Base-by-base conservation (phyloP, 1,140 invertebrate genomes). In the Lerema accius region DNA sequence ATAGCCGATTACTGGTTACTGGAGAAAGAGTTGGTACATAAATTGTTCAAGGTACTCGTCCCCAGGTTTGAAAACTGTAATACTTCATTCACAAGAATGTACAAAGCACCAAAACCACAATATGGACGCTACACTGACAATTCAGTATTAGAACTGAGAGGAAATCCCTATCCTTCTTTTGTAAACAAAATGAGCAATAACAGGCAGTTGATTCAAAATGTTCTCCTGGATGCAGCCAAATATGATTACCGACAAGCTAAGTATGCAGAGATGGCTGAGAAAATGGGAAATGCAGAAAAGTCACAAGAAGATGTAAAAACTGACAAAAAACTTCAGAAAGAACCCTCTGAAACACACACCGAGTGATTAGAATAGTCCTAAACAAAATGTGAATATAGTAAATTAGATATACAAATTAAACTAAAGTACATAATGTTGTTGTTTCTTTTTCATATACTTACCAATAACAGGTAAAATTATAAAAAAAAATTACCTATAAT, bases 41-140 rank as follows among this genome's bases (percentile, higher is more conserved):
- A 98, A 91, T 86, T 98, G 35, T 99, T 99, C 74, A 98, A 98
- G 93, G 97, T 98, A 11, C 84, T 98, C 11, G 96, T 94, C 14
- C 97, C 97, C 7, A 91, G 96, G 50, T 98, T 94, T 91, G 90
- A 96, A 78, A 93, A 95, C 72, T 95, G 92, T 69, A 92, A 92
- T 28, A 82, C 92, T 4, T 93, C 94, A 0, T 97, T 93, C 77
- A 98, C 97, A 16, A 93, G 93, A 77, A 88, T 97, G 70, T 93
- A 94, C 55, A 94, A 92, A 76, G 94, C 95, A 16, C 96, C 96
- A 1, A 89, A 78, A 49, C 82, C 92, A 37, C 94, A 94, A 80
- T 94, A 94, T 37, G 93, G 92, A 19, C 68, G 69, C 19, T 80
- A 78, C 40, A 74, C 84, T 60, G 91, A 91, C 16, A 86, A 91